A percentile compares a stretch with the other conserved stretches of the same genome.
phyloP scores from a whole-genome alignment of 2,113 vertebrate species.

The Okapia johnstoni region DNA sequence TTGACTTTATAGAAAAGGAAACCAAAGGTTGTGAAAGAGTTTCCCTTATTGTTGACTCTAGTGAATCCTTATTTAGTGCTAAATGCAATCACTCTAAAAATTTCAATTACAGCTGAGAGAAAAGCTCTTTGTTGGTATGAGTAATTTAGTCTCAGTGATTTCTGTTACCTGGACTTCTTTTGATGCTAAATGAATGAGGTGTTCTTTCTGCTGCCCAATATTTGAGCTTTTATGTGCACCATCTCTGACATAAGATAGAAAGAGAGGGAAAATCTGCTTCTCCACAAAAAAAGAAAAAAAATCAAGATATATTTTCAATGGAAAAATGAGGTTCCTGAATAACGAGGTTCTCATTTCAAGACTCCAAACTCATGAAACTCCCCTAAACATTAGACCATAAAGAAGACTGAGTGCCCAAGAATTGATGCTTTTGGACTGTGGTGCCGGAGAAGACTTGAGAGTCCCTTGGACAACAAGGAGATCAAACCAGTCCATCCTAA shows the following conservation, averaged over 20 bases:
- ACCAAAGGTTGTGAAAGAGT: background rate
- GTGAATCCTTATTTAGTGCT: background rate
- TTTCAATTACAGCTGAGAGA: constrained; percentile 28
- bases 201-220: background rate
- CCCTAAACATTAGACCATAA: background rate
- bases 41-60: background rate
- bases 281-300: background rate
- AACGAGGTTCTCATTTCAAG: background rate
- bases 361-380: constrained; percentile 21
- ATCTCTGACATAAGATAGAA: constrained; percentile 30
- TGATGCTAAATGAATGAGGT: background rate
- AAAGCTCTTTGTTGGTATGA: background rate
- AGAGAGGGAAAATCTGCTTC: background rate
- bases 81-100: background rate
- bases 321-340: background rate
- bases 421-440: background rate
- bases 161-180: constrained; percentile 8
- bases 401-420: background rate
- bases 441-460: background rate
- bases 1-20: background rate
- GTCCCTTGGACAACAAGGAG: background rate
- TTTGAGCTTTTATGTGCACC: background rate
- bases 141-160: constrained; percentile 31
- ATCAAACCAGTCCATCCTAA: background rate
- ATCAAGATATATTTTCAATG: background rate